Conservation (phyloP, 2,797 vertebrate species). For the Zalophus californianus region DNA sequence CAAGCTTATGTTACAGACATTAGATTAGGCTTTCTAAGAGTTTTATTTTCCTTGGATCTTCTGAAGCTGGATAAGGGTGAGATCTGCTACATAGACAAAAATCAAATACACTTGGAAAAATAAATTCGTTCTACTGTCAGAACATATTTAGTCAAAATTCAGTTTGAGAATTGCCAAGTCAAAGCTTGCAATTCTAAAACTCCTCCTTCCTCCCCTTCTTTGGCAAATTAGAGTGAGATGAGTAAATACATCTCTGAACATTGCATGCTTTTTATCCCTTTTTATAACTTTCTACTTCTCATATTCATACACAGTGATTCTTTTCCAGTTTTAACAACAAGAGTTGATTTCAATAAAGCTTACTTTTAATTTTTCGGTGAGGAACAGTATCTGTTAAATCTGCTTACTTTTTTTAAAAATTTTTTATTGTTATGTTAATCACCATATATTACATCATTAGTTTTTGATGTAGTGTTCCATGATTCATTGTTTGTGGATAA, state of each 20-base stretch:
- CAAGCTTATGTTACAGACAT: neutral
- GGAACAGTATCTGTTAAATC: neutral
- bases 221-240: slow-evolving; percentile 27
- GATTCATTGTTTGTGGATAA: too few species aligned
- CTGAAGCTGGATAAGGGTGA: neutral
- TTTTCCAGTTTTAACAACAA: neutral
- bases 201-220: neutral
- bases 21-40: neutral
- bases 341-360: slow-evolving; percentile 14
- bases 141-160: slow-evolving; percentile 40
- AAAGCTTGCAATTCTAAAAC: slow-evolving; percentile 13
- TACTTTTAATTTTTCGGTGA: slow-evolving; percentile 28
- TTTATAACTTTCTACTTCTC: neutral
- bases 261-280: neutral
- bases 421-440: too few species aligned
- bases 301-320: neutral
- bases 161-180: slow-evolving; percentile 42
- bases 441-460: too few species aligned
- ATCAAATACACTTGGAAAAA: slow-evolving; percentile 17
- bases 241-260: neutral
- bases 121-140: slow-evolving; percentile 31
- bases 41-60: neutral
- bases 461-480: too few species aligned
- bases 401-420: neutral
- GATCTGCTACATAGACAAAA: neutral